phyloP scores from a whole-genome alignment of 2,888 invertebrate genomes.

The Himalopsyche japonica region DNA sequence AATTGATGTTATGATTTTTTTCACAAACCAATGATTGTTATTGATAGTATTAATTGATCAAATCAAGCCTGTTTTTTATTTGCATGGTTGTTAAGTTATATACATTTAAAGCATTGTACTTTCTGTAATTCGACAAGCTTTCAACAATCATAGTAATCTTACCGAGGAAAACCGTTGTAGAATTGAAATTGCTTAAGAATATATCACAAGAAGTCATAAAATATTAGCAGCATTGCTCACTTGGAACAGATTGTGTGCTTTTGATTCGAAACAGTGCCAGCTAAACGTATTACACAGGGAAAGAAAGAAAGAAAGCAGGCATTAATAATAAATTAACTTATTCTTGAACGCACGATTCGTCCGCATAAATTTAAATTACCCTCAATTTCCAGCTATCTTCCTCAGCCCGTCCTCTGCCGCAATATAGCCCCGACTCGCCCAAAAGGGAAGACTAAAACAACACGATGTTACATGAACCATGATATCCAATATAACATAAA shows the following conservation, averaged over 20 bases:
- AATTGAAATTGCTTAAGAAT: background rate
- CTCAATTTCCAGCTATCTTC: conserved; percentile 27
- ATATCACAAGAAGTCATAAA: background rate
- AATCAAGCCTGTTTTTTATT: no score
- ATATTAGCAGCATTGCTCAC: background rate
- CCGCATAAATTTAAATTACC: conserved; percentile 40
- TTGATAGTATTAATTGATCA: no score
- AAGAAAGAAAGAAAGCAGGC: conserved; percentile 24
- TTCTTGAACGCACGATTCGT: conserved; percentile 25
- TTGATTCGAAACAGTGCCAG: background rate
- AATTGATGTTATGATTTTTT: no score
- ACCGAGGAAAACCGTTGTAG: background rate
- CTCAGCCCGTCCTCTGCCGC: conserved; percentile 1
- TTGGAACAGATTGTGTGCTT: background rate
- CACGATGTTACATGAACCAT: conserved; percentile 34
- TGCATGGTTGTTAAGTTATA: no score
- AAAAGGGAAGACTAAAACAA: conserved; percentile 24
- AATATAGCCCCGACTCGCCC: background rate
- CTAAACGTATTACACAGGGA: background rate
- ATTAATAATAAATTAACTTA: conserved; percentile 38
- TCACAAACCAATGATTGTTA: no score
- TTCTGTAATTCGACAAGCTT: no score
- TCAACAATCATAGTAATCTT: no score
- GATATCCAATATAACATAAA: conserved; percentile 37
- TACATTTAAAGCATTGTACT: no score